A percentile compares a stretch with the other conserved stretches of the same genome.
Conservation (phyloP, 2,888 invertebrate genomes). For the Peribatodes rhomboidaria region DNA sequence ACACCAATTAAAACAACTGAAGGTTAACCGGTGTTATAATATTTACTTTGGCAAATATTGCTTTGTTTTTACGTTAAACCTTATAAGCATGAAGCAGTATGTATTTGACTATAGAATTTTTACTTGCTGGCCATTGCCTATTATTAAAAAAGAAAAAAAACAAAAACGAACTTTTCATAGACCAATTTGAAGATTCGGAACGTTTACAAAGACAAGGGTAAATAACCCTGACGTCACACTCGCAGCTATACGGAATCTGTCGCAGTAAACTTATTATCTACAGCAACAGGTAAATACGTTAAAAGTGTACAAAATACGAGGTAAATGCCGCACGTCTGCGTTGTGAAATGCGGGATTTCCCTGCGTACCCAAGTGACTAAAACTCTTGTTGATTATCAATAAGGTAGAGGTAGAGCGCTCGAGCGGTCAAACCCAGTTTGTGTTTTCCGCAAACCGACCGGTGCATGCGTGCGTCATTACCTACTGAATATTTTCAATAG, state of each 20-base stretch:
- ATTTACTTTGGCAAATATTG: neutral
- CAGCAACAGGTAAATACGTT: conserved; percentile 7
- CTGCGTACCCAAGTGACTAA: conserved; percentile 1
- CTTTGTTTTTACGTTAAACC: no score
- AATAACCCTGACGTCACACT: neutral
- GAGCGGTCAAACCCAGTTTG: conserved; percentile 10
- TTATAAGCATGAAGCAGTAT: no score
- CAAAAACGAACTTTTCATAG: no score
- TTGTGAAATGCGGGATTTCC: conserved; percentile 25
- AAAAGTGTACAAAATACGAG: conserved; percentile 18
- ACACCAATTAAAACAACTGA: neutral
- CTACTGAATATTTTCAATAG: neutral
- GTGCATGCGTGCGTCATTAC: conserved; percentile 14
- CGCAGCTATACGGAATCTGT: neutral
- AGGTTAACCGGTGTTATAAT: neutral
- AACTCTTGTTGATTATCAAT: no score
- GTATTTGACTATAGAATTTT: no score
- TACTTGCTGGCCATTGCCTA: no score
- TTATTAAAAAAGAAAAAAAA: no score
- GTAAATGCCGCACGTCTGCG: conserved; percentile 14
- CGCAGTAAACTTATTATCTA: neutral
- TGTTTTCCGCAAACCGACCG: conserved; percentile 23
- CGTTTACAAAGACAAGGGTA: neutral
- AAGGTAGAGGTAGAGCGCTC: neutral
- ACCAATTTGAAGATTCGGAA: no score